Base-by-base conservation (phyloP, 2,888 invertebrate genomes). In the Tipula helvola region DNA sequence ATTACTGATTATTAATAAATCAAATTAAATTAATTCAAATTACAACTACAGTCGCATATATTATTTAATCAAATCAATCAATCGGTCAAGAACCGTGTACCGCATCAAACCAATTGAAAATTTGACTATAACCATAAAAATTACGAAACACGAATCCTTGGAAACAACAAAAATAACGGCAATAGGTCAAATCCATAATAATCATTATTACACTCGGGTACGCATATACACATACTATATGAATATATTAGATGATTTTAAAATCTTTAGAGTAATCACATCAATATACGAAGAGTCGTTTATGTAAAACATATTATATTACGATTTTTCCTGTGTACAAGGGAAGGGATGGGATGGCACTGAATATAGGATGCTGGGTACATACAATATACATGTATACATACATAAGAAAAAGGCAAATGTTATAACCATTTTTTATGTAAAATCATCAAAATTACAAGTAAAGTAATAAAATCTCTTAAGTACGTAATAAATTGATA, bases 371-470 rank as follows among this genome's bases (percentile, higher is more conserved):
- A 28, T 28, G 7, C 28, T 18, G 12, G 71, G 71, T 71, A 71
- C 7, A 57, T 57, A 52, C 18, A 28, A 28, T 28, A 28, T 52
- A 52, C 8, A 44, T 44, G 28, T 18, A 71, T 28, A 28, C 28
- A 28, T 28, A 28, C 28, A 71, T 28, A 71, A 71, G 71, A 71
- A 71, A 71, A 71, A 71, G 71, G 71, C 71, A 71, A 71, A 71
- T 28, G 71, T 71, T 71, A 71, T 71, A 28, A 71, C 71, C 71
- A 71, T 71, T 71, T 71, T 57, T 71, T 71, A 71, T 71, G 71
- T 71, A 71, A 71, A 71, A 71, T 71, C 71, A 71, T 71, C 71
- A 71, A 71, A 71, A 71, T 71, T 71, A 71, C 71, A 71, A 71
- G 71, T 71, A 71, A 71, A 71, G 71, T 71, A 71, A 71, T 71